phyloP scores from a whole-genome alignment of 2,797 vertebrate species.

The Pseudocheirus occidentalis region DNA sequence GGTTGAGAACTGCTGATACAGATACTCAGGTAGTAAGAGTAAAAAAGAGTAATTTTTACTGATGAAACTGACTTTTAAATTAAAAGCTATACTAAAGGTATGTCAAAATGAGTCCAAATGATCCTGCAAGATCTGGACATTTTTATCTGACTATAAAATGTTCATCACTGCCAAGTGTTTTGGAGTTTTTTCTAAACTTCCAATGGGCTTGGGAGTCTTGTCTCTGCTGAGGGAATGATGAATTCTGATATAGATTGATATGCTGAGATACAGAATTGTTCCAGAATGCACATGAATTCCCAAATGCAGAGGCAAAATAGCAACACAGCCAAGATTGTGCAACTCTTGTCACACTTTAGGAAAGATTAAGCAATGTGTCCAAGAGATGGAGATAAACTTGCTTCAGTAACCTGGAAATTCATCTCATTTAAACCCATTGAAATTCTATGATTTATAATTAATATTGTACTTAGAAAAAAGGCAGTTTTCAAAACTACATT shows the following conservation, averaged over 20 bases:
- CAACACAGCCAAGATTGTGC: background rate
- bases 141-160: background rate
- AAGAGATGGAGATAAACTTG: background rate
- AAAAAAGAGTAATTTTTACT: background rate
- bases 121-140: background rate
- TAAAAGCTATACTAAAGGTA: background rate
- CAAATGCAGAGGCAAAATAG: background rate
- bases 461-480: background rate
- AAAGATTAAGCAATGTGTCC: background rate
- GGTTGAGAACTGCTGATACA: too few relatives aligned
- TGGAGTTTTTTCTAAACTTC: background rate
- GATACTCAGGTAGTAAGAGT: background rate
- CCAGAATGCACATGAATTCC: background rate
- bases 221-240: background rate
- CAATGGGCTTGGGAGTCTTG: background rate
- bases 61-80: background rate
- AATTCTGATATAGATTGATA: background rate
- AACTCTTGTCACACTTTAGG: background rate
- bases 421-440: background rate
- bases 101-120: background rate
- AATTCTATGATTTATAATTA: background rate
- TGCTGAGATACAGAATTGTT: background rate
- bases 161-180: background rate
- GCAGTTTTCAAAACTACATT: background rate
- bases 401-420: background rate